Evolutionary conservation across 2,113 vertebrate genomes (phyloP).

Genomic region (Bettongia penicillata): DNA sequence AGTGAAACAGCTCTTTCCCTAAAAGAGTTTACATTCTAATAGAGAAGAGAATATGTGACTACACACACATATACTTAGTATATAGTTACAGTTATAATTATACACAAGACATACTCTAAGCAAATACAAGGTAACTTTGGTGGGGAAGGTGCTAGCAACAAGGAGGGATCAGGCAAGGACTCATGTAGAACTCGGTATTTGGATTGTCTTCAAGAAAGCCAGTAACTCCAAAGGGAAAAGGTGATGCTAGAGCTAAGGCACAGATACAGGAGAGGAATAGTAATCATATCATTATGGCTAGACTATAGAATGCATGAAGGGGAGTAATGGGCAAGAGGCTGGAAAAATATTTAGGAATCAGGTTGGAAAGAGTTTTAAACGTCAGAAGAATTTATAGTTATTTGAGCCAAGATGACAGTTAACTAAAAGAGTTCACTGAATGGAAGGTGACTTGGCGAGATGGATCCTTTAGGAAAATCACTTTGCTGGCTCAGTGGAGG

Average conservation of each 20-base stretch:
- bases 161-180: neutral
- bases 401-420: neutral
- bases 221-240: neutral
- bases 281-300: neutral
- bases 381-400: neutral
- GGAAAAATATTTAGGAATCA: neutral
- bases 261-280: neutral
- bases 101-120: neutral
- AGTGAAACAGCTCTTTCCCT: neutral
- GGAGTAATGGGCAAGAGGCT: neutral
- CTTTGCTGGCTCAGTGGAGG: neutral
- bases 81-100: neutral
- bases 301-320: neutral
- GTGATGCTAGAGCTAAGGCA: neutral
- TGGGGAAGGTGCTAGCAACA: neutral
- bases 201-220: neutral
- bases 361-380: neutral
- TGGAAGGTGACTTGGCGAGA: neutral
- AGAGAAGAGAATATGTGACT: neutral
- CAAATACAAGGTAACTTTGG: neutral
- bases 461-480: neutral
- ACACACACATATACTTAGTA: neutral
- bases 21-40: neutral
- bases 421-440: neutral
- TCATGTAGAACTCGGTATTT: neutral